Evolutionary conservation across 2,888 invertebrate species (phyloP), one percentile per base, ranked within the genome.

Genomic region (Xylophagus ater): DNA sequence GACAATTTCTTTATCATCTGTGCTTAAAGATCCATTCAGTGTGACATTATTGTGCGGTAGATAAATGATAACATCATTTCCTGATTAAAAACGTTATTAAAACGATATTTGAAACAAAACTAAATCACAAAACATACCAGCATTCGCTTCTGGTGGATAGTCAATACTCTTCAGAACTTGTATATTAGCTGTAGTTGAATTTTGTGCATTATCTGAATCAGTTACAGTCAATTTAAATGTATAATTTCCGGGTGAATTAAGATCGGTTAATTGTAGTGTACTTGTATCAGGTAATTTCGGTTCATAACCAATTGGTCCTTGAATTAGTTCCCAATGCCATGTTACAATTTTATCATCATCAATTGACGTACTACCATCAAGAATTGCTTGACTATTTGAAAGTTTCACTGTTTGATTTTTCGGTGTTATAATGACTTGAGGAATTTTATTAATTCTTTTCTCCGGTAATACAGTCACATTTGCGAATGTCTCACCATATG

Each of bases 131-230:
- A 9, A 33, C 39, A 37, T 56, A 73, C 76, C 82, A 32, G 93
- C 93, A 70, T 92, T 92, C 0, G 93, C 93, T 59, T 87, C 88
- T 1, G 94, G 94, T 0, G 92, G 92, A 66, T 94, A 94, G 60
- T 96, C 94, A 0, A 79, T 87, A 50, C 85, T 84, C 68, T 90
- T 88, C 13, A 90, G 66, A 10, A 93, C 90, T 3, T 84, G 87
- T 37, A 94, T 82, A 58, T 85, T 88, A 5, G 93, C 92, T 5
- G 78, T 78, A 0, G 88, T 84, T 0, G 78, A 85, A 59, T 88
- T 90, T 40, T 78, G 82, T 0, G 78, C 81, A 51, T 87, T 85
- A 59, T 93, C 87, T 0, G 87, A 83, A 59, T 94, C 94, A 45
- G 86, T 88, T 0, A 94, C 88, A 0, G 90, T 93, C 44, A 94